phyloP scores from a whole-genome alignment of 2,113 vertebrate species.

The Mobula hypostoma region DNA sequence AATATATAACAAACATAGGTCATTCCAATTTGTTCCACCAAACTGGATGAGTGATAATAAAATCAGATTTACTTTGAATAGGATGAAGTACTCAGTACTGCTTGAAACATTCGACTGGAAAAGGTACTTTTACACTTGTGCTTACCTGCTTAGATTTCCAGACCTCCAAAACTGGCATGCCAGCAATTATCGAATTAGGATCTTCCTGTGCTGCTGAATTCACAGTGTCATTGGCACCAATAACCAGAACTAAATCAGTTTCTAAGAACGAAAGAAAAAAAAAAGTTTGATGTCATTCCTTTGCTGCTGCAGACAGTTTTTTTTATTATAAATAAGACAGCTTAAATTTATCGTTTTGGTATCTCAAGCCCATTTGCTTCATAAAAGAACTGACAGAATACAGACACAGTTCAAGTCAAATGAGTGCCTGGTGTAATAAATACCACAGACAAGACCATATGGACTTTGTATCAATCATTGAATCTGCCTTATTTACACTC shows the following conservation, averaged over 20 bases:
- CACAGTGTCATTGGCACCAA: conserved; percentile 46
- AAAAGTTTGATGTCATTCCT: neutral
- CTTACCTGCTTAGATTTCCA: conserved; percentile 44
- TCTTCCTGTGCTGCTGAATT: conserved; percentile 49
- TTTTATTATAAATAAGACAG: neutral
- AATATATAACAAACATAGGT: neutral
- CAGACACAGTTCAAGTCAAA: neutral
- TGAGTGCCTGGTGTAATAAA: neutral
- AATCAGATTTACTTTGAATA: too few species aligned
- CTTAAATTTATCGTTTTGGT: neutral
- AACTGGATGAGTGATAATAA: neutral
- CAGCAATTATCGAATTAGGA: conserved; percentile 43
- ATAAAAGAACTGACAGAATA: neutral
- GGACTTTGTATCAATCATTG: neutral
- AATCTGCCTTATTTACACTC: neutral
- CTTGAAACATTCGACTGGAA: neutral
- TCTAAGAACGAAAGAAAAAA: conserved; percentile 48
- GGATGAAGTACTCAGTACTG: neutral
- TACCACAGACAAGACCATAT: neutral
- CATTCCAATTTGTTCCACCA: neutral
- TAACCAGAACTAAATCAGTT: conserved; percentile 46
- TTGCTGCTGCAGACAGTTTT: neutral
- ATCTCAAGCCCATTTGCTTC: neutral
- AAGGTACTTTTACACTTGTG: neutral
- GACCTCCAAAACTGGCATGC: conserved; percentile 40